These are phyloP conservation scores for Eurosta solidaginis DNA, from an alignment of 1,140 invertebrate species.

Conservation along the genomic window DNA sequence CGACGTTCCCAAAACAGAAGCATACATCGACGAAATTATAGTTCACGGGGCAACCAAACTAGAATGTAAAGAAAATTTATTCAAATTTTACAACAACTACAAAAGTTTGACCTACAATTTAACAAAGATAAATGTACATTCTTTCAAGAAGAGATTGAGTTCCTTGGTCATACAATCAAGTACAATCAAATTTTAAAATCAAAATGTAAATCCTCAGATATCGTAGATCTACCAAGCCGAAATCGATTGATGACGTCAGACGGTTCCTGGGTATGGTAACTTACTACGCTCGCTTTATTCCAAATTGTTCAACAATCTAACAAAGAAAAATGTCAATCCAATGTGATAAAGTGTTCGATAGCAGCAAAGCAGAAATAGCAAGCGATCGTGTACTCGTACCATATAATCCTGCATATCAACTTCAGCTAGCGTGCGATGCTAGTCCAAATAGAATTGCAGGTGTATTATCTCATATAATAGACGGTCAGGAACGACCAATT, in stretches of 20 bases:
- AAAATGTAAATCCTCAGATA: conserved; percentile 54
- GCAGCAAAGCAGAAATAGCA: no score
- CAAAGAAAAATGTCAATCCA: conserved; percentile 32
- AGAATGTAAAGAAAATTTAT: conserved; percentile 18
- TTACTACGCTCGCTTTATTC: conserved; percentile 53
- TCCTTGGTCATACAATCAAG: conserved; percentile 53
- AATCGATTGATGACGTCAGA: no score
- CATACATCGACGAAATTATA: conserved; percentile 26
- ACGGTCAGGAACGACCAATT: conserved; percentile 51
- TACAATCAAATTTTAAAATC: conserved; percentile 47
- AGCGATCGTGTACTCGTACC: no score
- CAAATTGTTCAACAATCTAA: conserved; percentile 39
- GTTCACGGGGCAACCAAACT: conserved; percentile 38
- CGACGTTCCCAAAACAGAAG: conserved; percentile 39
- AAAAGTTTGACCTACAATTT: conserved; percentile 3
- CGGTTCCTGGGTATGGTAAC: conserved; percentile 52
- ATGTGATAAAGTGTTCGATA: conserved; percentile 34
- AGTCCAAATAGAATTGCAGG: conserved; percentile 37
- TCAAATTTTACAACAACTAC: not conserved
- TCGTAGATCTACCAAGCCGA: conserved; percentile 49
- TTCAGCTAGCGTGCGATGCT: conserved; percentile 36
- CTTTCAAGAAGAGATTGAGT: conserved; percentile 39
- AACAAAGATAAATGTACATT: conserved; percentile 39
- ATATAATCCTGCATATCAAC: conserved; percentile 42
- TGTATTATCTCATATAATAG: conserved; percentile 43